Evolutionary conservation across 92 coral and sea anemone species (phyloP), one percentile per base, ranked within the genome.

Genomic region (Nematostella vectensis): DNA sequence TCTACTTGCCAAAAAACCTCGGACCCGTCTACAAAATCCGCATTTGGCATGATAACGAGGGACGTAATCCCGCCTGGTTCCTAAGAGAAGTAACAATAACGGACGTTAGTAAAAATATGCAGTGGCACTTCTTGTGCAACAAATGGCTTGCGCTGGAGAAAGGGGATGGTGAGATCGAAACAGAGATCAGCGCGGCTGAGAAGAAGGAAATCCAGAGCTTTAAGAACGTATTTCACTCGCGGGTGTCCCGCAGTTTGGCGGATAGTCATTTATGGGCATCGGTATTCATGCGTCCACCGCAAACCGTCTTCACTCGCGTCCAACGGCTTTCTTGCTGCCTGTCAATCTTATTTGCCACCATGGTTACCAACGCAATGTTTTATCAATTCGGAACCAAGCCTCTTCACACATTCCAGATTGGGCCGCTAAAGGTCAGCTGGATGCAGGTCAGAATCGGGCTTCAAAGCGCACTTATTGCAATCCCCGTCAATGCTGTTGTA

Each of bases 71-170:
- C 0, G 76, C 93, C 6, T 88, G 96, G 96, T 88, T 74, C 59
- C 70, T 88, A 17, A 75, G 72, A 6, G 68, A 77, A 3, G 65
- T 83, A 15, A 67, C 64, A 9, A 47, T 88, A 4, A 73, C 79
- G 47, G 94, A 88, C 33, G 56, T 63, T 8, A 55, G 74, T 49
- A 79, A 67, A 23, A 68, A 55, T 1, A 50, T 65, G 20, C 65
- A 61, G 39, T 83, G 82, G 83, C 67, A 69, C 50, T 83, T 88
- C 39, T 55, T 88, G 30, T 79, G 79, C 17, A 77, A 88, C 64
- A 72, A 72, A 30, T 88, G 96, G 96, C 72, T 88, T 20, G 96
- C 96, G 10, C 77, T 83, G 10, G 96, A 88, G 27, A 78, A 76
- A 30, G 81, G 91, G 9, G 71, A 74, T 48, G 96, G 96, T 0